phyloP scores from a whole-genome alignment of 2,113 vertebrate genomes.

The Nothocercus julius region DNA sequence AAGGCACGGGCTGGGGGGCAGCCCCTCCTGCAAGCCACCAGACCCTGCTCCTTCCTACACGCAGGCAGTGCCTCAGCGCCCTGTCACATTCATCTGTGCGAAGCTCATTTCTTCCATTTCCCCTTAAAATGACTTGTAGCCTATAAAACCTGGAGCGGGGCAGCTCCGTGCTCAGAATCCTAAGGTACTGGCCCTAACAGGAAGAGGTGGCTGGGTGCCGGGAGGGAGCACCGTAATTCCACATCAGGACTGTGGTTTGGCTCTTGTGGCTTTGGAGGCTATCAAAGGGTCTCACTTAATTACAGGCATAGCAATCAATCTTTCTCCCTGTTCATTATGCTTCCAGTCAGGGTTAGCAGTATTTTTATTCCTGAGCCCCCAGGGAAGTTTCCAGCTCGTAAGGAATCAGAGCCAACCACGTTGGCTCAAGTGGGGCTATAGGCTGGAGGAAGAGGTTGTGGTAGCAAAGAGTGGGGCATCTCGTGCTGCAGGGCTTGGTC shows the following conservation, averaged over 20 bases:
- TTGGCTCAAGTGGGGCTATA: neutral
- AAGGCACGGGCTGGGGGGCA: neutral
- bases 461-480: neutral
- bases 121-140: constrained; percentile 53
- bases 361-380: constrained; percentile 30
- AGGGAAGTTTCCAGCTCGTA: neutral
- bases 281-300: constrained; percentile 50
- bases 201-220: neutral
- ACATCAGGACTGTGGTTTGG: neutral
- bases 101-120: constrained; percentile 44
- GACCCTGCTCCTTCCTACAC: neutral
- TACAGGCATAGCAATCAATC: constrained; percentile 21
- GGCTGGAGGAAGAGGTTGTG: neutral
- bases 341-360: neutral
- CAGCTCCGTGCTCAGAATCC: constrained; percentile 39
- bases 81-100: neutral
- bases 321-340: constrained; percentile 33
- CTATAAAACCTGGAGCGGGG: constrained; percentile 32
- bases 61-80: neutral
- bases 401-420: neutral
- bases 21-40: neutral
- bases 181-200: neutral
- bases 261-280: constrained; percentile 5
- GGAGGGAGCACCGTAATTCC: neutral
- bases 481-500: neutral